Evolutionary conservation across 2,113 vertebrate genomes (phyloP), one percentile per base, ranked within the genome.

Genomic region (Lophotis ruficrista): DNA sequence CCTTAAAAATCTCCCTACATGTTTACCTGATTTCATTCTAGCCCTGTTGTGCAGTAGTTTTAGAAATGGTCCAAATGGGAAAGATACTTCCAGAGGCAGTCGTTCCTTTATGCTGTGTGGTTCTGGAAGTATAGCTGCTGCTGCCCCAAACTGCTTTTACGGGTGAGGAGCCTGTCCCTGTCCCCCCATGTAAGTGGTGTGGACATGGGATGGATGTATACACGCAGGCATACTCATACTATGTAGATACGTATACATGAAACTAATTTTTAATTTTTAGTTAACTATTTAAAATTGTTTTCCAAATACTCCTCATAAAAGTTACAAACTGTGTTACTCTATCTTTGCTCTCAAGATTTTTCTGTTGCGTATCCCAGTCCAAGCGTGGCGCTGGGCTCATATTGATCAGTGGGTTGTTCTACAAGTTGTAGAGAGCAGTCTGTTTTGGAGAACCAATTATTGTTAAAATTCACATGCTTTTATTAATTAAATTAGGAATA

Each of bases 341-440:
- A 2, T 57, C 45, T 89, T 89, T 84, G 22, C 51, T 89, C 13
- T 91, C 25, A 13, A 2, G 62, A 15, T 83, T 77, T 92, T 76
- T 82, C 43, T 5, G 66, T 65, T 7, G 0, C 0, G 0, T 87
- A 43, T 64, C 21, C 13, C 30, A 24, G 20, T 41, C 25, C 1
- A 25, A 56, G n/a, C 0, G 0, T 48, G 33, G 30, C 2, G 0
- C 37, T 68, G 43, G 60, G n/a, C 30, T 78, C 4, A 1, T 57
- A 19, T 60, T 2, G 4, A 23, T 69, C 58, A 25, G 3, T 60
- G 33, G 48, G 30, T 21, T 51, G 21, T 35, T 91, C 62, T 78
- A 30, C 33, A 61, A 35, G 23, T 33, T 8, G 1, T 31, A 60
- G 81, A 69, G 54, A 78, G 25, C 43, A 57, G 45, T 60, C 37